These are phyloP conservation scores for Mus caroli DNA, from an alignment of 2,797 vertebrate species.

Conservation along the genomic window DNA sequence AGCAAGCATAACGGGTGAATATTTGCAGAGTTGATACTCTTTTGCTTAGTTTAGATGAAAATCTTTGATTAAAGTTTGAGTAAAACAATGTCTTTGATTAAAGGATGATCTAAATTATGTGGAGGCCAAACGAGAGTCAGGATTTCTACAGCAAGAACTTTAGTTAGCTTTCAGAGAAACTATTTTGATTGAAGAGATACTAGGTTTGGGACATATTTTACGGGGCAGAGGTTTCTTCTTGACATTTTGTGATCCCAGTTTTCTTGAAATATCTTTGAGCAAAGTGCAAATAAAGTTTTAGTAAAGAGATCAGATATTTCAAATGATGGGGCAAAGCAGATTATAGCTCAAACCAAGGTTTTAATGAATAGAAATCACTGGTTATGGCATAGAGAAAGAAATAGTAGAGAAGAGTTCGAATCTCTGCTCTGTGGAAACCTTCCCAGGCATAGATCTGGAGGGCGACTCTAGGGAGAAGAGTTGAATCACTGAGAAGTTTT, in stretches of 20 bases:
- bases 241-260: neutral
- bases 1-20: neutral
- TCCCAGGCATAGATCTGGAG: neutral
- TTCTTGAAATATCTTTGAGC: neutral
- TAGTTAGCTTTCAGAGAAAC: neutral
- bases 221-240: neutral
- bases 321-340: neutral
- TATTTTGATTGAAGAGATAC: constrained; percentile 4
- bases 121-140: constrained; percentile 33
- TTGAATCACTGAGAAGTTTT: neutral
- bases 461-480: neutral
- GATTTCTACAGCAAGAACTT: constrained; percentile 2
- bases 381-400: neutral
- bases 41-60: constrained; percentile 52
- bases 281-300: neutral
- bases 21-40: neutral
- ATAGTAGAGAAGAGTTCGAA: neutral
- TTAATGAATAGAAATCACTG: neutral
- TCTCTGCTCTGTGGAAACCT: neutral
- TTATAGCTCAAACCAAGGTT: neutral
- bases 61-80: constrained; percentile 48
- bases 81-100: constrained; percentile 46
- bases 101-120: constrained; percentile 20
- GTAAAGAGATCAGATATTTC: neutral
- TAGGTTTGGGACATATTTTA: neutral